Base-by-base conservation (phyloP, 92 coral and sea anemone genomes). In the Epizoanthus scotinus region DNA sequence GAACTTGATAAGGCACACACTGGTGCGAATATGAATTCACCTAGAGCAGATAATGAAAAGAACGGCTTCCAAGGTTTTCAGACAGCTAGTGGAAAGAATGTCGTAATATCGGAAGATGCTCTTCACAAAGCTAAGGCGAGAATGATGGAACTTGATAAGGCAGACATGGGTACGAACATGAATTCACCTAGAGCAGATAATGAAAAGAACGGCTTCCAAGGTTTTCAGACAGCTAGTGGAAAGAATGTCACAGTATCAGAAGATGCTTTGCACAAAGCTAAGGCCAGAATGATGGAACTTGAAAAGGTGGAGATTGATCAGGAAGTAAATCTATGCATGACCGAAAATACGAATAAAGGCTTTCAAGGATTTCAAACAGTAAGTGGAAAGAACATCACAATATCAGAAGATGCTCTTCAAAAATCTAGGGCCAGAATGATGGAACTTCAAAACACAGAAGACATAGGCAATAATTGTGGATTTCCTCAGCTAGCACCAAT, bases 141-240 rank as follows among this genome's bases (percentile, higher is more conserved):
- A 27, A 13, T 81, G 50, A 28, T 20, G 57, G 68, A 56, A 15
- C 19, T 3, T 8, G 38, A 67, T 10, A 55, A 54, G 25, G 85
- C 44, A 40, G 44, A 40, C 7, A 60, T 20, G 5, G 24, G 12
- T 20, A 40, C 5, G 6, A 40, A 40, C 5, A 40, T 40, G 44
- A 40, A 1, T 0, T 40, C 44, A 40, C 7, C 44, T 40, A 40
- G 44, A 40, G 8, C 44, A 40, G 44, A 40, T 6, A 2, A 5
- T 6, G 44, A 40, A 40, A 40, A 40, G 44, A 40, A 40, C 44
- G 44, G 44, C 44, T 40, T 40, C 8, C 44, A 40, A 40, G 87
- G 85, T 2, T 82, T 89, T 73, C 66, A 77, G 61, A 85, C 89
- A 2, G 87, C 87, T 6, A 84, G 89, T 59, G 90, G 89, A 17